Evolutionary conservation across 1,140 invertebrate genomes (phyloP), one percentile per base, ranked within the genome.

Genomic region (Aphis craccivora): DNA sequence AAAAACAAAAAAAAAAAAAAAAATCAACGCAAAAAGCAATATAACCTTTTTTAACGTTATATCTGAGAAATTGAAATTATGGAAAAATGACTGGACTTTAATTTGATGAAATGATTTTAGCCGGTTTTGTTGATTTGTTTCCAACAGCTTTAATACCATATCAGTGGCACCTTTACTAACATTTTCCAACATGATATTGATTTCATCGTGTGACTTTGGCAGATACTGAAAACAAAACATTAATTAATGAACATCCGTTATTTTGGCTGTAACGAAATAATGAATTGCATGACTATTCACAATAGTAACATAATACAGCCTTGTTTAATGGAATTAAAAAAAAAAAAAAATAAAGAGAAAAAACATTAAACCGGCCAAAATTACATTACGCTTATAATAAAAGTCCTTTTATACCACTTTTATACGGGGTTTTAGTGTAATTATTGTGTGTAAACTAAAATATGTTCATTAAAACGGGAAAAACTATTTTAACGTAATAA

Each of bases 171-270:
- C 23, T 84, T 55, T 53, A 23, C 81, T 93, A 20, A 86, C 18
- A 35, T 86, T 35, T 25, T 53, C 76, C 45, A 93, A 48, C 20
- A 23, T 14, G 35, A 20, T 93, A 40, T 53, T 40, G 22, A 93
- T 93, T 40, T 53, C 81, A 5, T 93, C 91, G 37, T 84, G 43
- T 8, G 67, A 37, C 22, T 93, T 93, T 55, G 91, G 91, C 8
- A 81, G 91, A 84, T 55, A 93, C 91, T 93, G 81, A 81, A 93
- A 84, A 93, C 22, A 81, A 83, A 92, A 81, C 60, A 23, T 81
- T 37, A 91, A 81, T 91, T 60, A 48, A 48, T 40, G 35, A 60
- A 89, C 20, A 89, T 89, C 18, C n/a, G 30, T 55, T 89, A 55
- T 67, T 67, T 67, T n/a, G 11, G 5, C 14, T 4, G 37, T 60